Evolutionary conservation across 2,888 invertebrate genomes (phyloP).

Genomic region (Luperina nickerlii): DNA sequence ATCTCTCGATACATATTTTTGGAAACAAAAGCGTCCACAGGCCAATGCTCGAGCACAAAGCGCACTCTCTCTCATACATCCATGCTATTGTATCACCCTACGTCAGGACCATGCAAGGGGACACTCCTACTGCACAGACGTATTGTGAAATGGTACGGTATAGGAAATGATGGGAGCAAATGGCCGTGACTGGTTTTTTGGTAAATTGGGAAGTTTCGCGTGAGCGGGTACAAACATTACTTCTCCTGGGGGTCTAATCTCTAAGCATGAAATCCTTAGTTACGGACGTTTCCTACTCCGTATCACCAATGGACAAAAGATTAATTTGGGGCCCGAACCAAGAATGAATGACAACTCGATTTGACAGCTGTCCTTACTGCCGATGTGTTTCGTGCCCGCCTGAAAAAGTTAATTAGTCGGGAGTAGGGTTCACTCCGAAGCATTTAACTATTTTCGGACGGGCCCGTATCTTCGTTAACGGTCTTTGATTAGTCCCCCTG

Average conservation of each 20-base stretch:
- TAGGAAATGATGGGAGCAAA: slow-evolving; percentile 60
- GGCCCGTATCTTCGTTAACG: not conserved
- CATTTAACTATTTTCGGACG: not conserved
- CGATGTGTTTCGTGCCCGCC: not conserved
- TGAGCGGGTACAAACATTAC: slow-evolving; percentile 1
- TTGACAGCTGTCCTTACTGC: not conserved
- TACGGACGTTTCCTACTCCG: not conserved
- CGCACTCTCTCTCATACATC: slow-evolving; percentile 75
- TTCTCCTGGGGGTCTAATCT: not conserved
- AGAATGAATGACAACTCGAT: not conserved
- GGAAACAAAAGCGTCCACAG: slow-evolving; percentile 74
- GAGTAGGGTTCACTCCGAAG: not conserved
- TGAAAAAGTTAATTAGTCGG: not conserved
- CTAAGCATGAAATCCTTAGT: not conserved
- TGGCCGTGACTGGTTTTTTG: slow-evolving; percentile 48
- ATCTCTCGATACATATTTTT: slow-evolving; percentile 57
- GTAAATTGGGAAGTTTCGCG: slow-evolving; percentile 20
- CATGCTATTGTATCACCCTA: slow-evolving; percentile 71
- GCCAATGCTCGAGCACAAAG: slow-evolving; percentile 77
- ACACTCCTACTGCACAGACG: slow-evolving; percentile 68
- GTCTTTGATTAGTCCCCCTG: not conserved
- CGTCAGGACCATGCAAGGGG: slow-evolving; percentile 66
- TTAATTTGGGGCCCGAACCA: not conserved
- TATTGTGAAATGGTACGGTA: slow-evolving; percentile 64
- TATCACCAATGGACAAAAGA: not conserved